Base-by-base conservation (phyloP, 2,797 vertebrate species). In the Arremon brunneinucha region DNA sequence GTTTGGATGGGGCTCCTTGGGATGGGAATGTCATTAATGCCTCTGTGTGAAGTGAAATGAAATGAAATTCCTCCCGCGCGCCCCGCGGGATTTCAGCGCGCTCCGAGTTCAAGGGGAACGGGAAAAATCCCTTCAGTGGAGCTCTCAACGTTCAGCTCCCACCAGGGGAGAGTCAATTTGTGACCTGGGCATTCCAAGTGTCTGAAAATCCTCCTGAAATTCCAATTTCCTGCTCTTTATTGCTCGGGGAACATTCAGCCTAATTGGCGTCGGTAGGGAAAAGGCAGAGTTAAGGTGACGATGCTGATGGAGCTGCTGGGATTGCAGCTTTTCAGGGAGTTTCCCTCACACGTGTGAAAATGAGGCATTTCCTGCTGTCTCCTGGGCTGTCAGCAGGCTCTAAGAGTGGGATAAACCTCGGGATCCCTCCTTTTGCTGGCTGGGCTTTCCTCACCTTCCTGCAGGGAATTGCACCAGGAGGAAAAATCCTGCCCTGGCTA, bases 221-320 rank as follows among this genome's bases (percentile, higher is more conserved):
- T 62, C 64, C 39, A 17, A 21, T 83, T 91, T 93, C 79, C 78
- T 85, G 68, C 56, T 68, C n/a, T 83, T 90, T 88, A 11, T 78
- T 70, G 59, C n/a, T 63, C 3, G 0, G 77, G 47, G 70, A 94
- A 16, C 4, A 0, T 69, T 72, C 59, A 69, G 57, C 76, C 52
- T 63, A 1, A 41, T 52, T 16, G n/a, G 78, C 43, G 60, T 12
- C 5, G 18, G 27, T 27, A 13, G 39, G 90, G 68, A 15, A 46
- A 56, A 77, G 56, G 57, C 13, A 30, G 41, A 28, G 24, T 56
- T 6, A 19, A 14, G 60, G 7, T 35, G 68, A 20, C 44, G 77
- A 4, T 50, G 65, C 6, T 18, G 81, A 14, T 64, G 78, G 8
- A n/a, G 78, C 6, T 15, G 81, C 7, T 14, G 43, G 83, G 39